Evolutionary conservation across 2,113 vertebrate genomes (phyloP), one percentile per base, ranked within the genome.

Genomic region (Cairina moschata): DNA sequence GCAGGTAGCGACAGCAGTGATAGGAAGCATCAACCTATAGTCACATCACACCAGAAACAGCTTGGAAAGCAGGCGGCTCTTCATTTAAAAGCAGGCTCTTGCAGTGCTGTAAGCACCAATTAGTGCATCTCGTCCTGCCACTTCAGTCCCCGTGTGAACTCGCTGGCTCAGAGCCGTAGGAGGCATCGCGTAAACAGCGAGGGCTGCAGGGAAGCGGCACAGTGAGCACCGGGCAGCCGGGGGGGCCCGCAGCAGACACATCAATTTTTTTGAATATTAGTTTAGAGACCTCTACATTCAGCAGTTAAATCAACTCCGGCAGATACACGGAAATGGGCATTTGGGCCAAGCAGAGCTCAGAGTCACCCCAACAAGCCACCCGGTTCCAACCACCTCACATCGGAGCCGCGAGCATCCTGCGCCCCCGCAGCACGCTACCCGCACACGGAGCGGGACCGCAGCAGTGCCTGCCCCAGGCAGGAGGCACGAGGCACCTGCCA

Each of bases 91-190:
- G 5, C 46, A 8, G 8, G 48, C 60, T 29, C 67, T 21, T 5
- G 55, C 79, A 69, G 74, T 18, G 6, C 40, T 14, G 36, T 2
- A 31, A 71, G 85, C 44, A 52, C 23, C 89, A 32, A 26, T 15
- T 21, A 2, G 68, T 7, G 34, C 14, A 0, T 6, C 80, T 13
- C 0, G 8, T 13, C 56, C 68, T 55, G 86, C 55, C 46, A 9
- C 59, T n/a, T 20, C 21, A 2, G 78, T 46, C 82, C 78, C 7
- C 1, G 5, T 0, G 1, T 13, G 67, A 34, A 4, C 83, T 17
- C 3, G 0, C 1, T 0, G 71, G 20, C 12, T 17, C 5, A 4
- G 50, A 50, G 62, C 31, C 31, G 17, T 13, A 2, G 1, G 63
- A 20, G 79, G 36, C 28, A 32, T 3, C 15, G 0, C 0, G 6